Evolutionary conservation across 2,888 invertebrate species (phyloP), one percentile per base, ranked within the genome.

Genomic region (Chouioia cunea): DNA sequence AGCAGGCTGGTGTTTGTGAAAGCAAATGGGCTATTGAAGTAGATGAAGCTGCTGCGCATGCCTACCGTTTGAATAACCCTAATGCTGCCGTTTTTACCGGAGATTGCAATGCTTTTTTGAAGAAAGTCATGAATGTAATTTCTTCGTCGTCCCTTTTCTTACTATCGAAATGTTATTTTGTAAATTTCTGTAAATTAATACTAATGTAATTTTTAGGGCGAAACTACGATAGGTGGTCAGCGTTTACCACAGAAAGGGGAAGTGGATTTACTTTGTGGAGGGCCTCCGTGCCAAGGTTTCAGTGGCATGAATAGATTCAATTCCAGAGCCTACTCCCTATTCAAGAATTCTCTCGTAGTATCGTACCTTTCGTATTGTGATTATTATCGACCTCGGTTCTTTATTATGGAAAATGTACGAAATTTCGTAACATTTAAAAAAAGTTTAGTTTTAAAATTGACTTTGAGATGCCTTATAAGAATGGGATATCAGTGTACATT

Each of bases 401-500:
- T 95, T 80, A 88, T 96, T 23, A 86, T 96, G 80, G 95, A 96
- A 85, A 95, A 95, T 80, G 95, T 96, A 0, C 87, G 94, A 58
- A 95, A 95, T 85, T 95, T 96, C 84, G 93, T 94, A 0, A 91
- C 92, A 0, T 95, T 93, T 83, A 94, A 95, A 82, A 90, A 89
- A 70, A 91, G 91, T 53, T 92, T 94, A 91, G 93, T 95, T 23
- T 85, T 96, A 62, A 95, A 95, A 85, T 83, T 95, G 75, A 92
- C 94, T 0, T 83, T 95, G 46, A 86, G 93, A 0, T 92, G 94
- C 75, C 86, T 96, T 16, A 80, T 94, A 36, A 89, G 91, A 60
- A 95, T 96, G 92, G 95, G 95, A 0, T 96, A 96, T 81, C 95
- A 95, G 85, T 94, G 93, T 76, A 92, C 94, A 0, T 94, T 95